A percentile compares a stretch with the other conserved stretches of the same genome.
Evolutionary conservation across 2,113 vertebrate genomes (phyloP).

Genomic region (Chloropsis hardwickii): DNA sequence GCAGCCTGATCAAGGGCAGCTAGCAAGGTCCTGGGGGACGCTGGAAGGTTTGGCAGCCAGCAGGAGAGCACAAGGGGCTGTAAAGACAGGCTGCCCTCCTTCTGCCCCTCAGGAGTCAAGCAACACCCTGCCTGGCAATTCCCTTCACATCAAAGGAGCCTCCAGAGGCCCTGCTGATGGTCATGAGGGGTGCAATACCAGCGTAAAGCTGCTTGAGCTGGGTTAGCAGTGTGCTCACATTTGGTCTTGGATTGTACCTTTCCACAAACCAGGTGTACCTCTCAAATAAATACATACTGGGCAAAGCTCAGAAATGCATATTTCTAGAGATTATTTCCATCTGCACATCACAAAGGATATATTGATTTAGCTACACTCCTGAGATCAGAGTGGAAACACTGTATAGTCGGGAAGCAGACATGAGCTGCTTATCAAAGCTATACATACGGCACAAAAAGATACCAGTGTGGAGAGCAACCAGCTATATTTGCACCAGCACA

Average conservation of each 20-base stretch:
- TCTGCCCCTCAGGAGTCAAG: not conserved
- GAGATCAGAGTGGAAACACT: slow-evolving; percentile 61
- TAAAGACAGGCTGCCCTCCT: not conserved
- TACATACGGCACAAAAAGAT: slow-evolving; percentile 14
- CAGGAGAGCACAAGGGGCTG: fast-evolving
- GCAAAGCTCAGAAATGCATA: slow-evolving; percentile 55
- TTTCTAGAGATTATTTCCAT: slow-evolving; percentile 66
- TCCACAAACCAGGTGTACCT: slow-evolving; percentile 50
- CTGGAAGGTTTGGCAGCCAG: not conserved
- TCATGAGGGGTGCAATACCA: not conserved
- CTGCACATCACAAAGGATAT: slow-evolving; percentile 59
- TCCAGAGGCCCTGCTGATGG: not conserved
- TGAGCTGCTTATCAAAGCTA: slow-evolving; percentile 57
- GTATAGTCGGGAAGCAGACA: slow-evolving; percentile 20
- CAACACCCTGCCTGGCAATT: not conserved
- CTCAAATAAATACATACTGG: slow-evolving; percentile 30
- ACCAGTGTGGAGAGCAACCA: not conserved
- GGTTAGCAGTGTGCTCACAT: not conserved
- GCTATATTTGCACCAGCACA: slow-evolving; percentile 17
- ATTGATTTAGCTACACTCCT: slow-evolving; percentile 57
- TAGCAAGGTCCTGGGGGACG: not conserved
- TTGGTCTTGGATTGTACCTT: slow-evolving; percentile 43
- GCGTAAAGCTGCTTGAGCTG: not conserved
- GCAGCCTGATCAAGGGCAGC: not conserved
- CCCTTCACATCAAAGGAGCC: not conserved